Base-by-base conservation (phyloP, 2,888 invertebrate genomes). In the Apamea epomidion region DNA sequence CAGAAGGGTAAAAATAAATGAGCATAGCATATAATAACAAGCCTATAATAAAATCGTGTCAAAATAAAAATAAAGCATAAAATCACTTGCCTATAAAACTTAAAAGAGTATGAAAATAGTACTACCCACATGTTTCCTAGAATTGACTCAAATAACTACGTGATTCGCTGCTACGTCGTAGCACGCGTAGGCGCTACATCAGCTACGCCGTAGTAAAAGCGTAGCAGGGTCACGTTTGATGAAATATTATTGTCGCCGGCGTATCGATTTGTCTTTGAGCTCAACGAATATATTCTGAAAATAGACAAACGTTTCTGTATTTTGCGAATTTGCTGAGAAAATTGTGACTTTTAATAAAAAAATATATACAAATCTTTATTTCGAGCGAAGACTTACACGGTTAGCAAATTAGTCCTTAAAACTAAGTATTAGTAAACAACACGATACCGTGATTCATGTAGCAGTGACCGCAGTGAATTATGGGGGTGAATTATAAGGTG, bases 171-270 rank as follows among this genome's bases (percentile, higher is more conserved):
- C 75, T 82, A 64, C 83, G 83, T 7, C 78, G 82, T 82, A 82
- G 81, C 70, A n/a, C 54, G 58, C 48, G n/a, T 48, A 25, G 10
- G 5, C 12, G 45, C 25, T 62, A 60, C n/a, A 12, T 51, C n/a
- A 18, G 68, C 84, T 82, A 82, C 84, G 80, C 14, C 84, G 84
- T 82, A 84, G 84, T 37, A 62, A 48, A 62, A 10, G 14, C 62
- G 68, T 78, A 84, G 84, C 51, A 8, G 25, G 18, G 32, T 71
- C 37, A 67, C 82, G 80, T 75, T 67, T 60, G 51, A 29, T 25
- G 6, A 10, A 60, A 51, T 32, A 54, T 42, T 45, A n/a, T n/a
- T 70, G 25, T 12, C 18, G 32, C 5, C 45, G 18, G 54, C 4
- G 14, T 12, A 18, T 29, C 48, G 4, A 8, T n/a, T n/a, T 21